Evolutionary conservation across 2,797 vertebrate species (phyloP), one percentile per base, ranked within the genome.

Genomic region (Halcyon leucocephala): DNA sequence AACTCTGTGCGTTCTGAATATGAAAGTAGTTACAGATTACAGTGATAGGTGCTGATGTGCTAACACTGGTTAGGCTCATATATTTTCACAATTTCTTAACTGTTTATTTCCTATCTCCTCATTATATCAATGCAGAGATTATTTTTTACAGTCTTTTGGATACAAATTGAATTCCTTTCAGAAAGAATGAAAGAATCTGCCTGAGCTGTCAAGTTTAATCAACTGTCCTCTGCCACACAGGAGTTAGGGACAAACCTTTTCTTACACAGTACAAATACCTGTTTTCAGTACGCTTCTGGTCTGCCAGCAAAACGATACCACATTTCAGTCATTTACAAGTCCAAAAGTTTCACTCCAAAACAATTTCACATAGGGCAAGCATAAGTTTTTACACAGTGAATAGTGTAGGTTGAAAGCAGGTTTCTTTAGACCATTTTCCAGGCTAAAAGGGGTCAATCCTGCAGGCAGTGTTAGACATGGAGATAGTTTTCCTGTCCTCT

Each of bases 51-150:
- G 46, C 54, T 90, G 73, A 94, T 82, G 49, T 66, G 77, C 82
- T 95, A 94, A 84, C 39, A 39, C 29, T 44, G 24, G 9, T 49
- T 88, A 90, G 55, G 29, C 46, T 90, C 46, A 55, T 48, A 9
- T 29, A 69, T 95, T 94, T 91, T 74, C 88, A 93, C 35, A 69
- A 41, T 89, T 92, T 91, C 57, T 91, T 93, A 86, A 83, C 62
- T 82, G 29, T 88, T 96, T 95, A 57, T 31, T 67, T 91, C 57
- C 79, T 74, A 14, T 61, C 10, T 90, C 17, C 7, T 4, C 26
- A 28, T 52, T 57, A 69, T 25, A 82, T 54, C 37, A 84, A n/a
- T 24, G 21, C 6, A 60, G 22, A 81, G 46, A 42, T 29, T 46
- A 14, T 18, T 64, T 65, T 87, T 41, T 74, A 44, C 17, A 18